Base-by-base conservation (phyloP, 35 echinoderm and acorn worm genomes). In the Stichopus chloronotus region DNA sequence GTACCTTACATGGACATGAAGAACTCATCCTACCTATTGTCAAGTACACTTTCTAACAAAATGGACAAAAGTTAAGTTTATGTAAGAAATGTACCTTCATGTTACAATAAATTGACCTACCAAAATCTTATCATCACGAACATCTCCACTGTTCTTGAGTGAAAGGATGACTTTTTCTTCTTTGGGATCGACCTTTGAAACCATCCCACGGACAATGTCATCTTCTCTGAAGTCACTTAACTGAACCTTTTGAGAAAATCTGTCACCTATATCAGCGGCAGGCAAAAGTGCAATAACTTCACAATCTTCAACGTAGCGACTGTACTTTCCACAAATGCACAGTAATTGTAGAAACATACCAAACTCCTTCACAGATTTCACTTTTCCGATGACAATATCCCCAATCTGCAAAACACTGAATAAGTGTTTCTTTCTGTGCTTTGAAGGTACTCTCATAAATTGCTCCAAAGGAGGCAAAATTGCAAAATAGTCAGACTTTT, bases 101-200 rank as follows among this genome's bases (percentile, higher is more conserved):
- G 30, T 43, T 0, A 43, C 30, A 43, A 43, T 43, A 43, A 43
- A 89, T 57, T 8, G 5, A 93, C 92, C 94, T 87, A 97, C 96
- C 65, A 97, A 91, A 56, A 92, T 91, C 8, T 58, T 81, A 82
- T 93, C 94, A 25, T 77, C 72, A 58, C 86, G 56, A 7, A 63
- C 55, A 57, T 95, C 94, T 59, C 63, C 52, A 55, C 76, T 52
- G 11, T 91, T 81, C 71, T 94, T 93, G 89, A 98, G 87, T 9
- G 94, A 93, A 24, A 98, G 53, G 55, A 98, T 94, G 25, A 98
- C 94, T 78, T 98, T 98, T 87, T 94, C 92, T n/a, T 98, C 94
- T 76, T 21, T 89, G 60, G 92, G 60, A 53, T 94, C 93, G 74
- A 95, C 68, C 78, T 98, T 98, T 52, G 90, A 87, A 13, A 98